A percentile compares a stretch with the other conserved stretches of the same genome.
phyloP scores from a whole-genome alignment of 2,888 invertebrate genomes.

The Elegia similella region DNA sequence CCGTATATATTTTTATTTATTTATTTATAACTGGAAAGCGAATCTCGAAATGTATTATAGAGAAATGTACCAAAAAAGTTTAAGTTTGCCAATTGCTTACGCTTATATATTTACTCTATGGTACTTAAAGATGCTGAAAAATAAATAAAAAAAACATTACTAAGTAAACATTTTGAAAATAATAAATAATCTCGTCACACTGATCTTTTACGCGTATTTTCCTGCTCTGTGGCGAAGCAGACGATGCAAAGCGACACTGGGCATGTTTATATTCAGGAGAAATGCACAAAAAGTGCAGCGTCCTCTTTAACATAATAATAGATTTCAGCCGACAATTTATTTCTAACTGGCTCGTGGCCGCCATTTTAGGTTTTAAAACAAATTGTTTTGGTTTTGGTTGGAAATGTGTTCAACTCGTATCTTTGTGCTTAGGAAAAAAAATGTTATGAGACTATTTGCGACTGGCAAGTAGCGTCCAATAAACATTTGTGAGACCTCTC shows the following conservation, averaged over 20 bases:
- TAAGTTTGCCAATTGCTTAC: too few relatives aligned
- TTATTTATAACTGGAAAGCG: too few relatives aligned
- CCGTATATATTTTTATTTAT: too few relatives aligned
- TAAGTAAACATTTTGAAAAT: too few relatives aligned
- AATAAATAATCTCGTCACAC: slow-evolving; percentile 31
- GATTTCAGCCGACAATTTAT: slow-evolving; percentile 63
- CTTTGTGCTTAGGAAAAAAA: too few relatives aligned
- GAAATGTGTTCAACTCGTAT: not conserved
- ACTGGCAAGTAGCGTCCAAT: too few relatives aligned
- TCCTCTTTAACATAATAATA: slow-evolving; percentile 73
- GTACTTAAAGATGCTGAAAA: too few relatives aligned
- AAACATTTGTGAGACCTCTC: too few relatives aligned
- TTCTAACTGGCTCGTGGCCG: slow-evolving; percentile 41
- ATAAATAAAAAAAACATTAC: slow-evolving; percentile 78
- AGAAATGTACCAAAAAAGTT: too few relatives aligned
- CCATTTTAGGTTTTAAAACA: slow-evolving; percentile 2
- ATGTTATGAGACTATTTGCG: too few relatives aligned
- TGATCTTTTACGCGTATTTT: slow-evolving; percentile 1
- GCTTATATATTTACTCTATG: too few relatives aligned
- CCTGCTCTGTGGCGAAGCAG: slow-evolving; percentile 32
- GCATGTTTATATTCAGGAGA: slow-evolving; percentile 62
- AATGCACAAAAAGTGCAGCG: slow-evolving; percentile 61
- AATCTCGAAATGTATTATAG: too few relatives aligned
- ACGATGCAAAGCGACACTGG: slow-evolving; percentile 48
- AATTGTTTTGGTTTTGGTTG: not conserved